phyloP scores from a whole-genome alignment of 2,797 vertebrate genomes.

The Molossus alvarezi region DNA sequence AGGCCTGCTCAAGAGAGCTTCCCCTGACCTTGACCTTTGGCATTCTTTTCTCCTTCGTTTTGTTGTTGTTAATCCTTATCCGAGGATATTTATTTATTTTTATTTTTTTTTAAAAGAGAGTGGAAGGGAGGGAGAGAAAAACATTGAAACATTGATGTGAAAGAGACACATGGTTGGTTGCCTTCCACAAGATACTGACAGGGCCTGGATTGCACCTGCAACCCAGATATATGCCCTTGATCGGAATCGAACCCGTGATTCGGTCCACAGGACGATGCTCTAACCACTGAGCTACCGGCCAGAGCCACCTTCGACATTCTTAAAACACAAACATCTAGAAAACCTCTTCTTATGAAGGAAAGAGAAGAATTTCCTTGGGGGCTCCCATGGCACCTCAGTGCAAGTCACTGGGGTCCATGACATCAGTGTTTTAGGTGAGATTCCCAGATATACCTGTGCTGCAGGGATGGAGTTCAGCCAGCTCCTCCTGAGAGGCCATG shows the following conservation, averaged over 20 bases:
- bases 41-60: background rate
- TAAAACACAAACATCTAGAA: constrained; percentile 8
- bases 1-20: background rate
- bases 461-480: background rate
- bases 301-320: background rate
- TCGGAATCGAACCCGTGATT: no score
- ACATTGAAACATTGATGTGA: no score
- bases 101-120: no score
- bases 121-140: no score
- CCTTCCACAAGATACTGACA: no score
- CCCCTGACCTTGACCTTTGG: background rate
- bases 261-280: no score
- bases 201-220: no score
- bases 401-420: background rate
- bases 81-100: no score
- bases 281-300: no score
- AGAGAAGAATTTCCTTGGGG: background rate
- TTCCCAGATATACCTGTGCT: background rate
- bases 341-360: background rate
- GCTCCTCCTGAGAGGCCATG: background rate
- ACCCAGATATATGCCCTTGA: no score
- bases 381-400: background rate
- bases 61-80: no score
- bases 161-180: no score
- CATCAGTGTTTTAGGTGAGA: background rate